These are phyloP conservation scores for Jacana jacana DNA, from an alignment of 2,113 vertebrate species.

Conservation along the genomic window DNA sequence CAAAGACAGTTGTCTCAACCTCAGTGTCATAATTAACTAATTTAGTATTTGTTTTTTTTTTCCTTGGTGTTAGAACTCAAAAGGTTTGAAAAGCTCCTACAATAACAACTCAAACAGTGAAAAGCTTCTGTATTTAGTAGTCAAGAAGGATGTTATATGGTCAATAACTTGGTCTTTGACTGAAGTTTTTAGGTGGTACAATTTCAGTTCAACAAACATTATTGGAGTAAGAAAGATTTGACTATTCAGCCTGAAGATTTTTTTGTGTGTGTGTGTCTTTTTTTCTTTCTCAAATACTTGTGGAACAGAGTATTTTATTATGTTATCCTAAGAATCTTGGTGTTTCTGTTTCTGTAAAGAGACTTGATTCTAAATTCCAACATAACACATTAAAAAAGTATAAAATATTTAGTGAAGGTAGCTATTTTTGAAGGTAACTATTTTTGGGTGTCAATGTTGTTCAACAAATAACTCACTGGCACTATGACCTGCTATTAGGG, in stretches of 20 bases:
- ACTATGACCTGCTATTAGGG: neutral
- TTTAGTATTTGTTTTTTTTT: neutral
- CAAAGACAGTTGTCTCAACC: slow-evolving; percentile 45
- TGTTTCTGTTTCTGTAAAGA: neutral
- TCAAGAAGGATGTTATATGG: neutral
- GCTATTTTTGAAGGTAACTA: neutral
- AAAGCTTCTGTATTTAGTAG: neutral
- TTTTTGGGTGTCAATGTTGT: neutral
- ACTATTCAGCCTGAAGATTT: neutral
- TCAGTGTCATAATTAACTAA: slow-evolving; percentile 46
- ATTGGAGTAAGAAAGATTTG: neutral
- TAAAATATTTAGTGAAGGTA: neutral
- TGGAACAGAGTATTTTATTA: neutral
- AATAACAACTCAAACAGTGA: neutral
- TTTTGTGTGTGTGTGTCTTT: neutral
- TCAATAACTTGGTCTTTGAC: neutral
- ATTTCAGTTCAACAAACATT: neutral
- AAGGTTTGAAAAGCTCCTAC: neutral
- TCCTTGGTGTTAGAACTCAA: neutral
- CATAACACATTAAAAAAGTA: neutral
- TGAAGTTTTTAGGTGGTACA: neutral
- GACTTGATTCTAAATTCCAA: neutral
- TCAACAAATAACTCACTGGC: neutral
- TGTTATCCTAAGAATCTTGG: neutral
- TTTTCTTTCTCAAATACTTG: neutral